Base-by-base conservation (phyloP, 2,888 invertebrate genomes). In the Calephelis perditalis region DNA sequence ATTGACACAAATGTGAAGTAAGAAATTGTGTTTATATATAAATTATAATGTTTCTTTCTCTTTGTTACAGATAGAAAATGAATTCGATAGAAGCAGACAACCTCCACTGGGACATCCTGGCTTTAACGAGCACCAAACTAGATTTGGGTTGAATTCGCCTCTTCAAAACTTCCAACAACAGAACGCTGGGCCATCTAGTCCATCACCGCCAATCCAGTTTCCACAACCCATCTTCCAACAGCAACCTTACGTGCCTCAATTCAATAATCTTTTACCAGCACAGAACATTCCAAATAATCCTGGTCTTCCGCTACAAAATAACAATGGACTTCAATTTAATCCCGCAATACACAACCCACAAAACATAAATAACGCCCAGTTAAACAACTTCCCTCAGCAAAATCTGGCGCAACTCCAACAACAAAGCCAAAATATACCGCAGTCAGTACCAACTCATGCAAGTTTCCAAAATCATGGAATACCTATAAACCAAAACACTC, bases 41-140 rank as follows among this genome's bases (percentile, higher is more conserved):
- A 40, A 40, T 40, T 40, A 4, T 40, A 40, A 40, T 40, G 8
- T 40, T 40, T 8, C 40, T 63, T 68, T 73, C 66, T 71, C 60
- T 71, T 77, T 67, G 67, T 86, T 88, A 44, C 87, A 90, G 90
- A 76, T 86, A 77, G 90, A 90, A 74, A 87, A 90, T 84, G 89
- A 90, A 68, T 90, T 79, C 76, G 90, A 90, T 68, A 81, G 87
- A 79, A 84, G 81, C 80, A 81, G 89, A 75, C 87, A 87, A 68
- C 77, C 82, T 46, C 69, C 79, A 37, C 70, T 82, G 67, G 82
- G 82, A 60, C 87, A 85, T 62, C 75, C 85, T 49, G 87, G 86
- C 52, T 88, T 89, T 74, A 86, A 68, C 65, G 89, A 90, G 66
- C 89, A 90, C 65, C 89, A 88, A 69, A 86, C 88, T 49, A 83